Evolutionary conservation across 2,888 invertebrate species (phyloP), one percentile per base, ranked within the genome.

Genomic region (Euzetes globulus): DNA sequence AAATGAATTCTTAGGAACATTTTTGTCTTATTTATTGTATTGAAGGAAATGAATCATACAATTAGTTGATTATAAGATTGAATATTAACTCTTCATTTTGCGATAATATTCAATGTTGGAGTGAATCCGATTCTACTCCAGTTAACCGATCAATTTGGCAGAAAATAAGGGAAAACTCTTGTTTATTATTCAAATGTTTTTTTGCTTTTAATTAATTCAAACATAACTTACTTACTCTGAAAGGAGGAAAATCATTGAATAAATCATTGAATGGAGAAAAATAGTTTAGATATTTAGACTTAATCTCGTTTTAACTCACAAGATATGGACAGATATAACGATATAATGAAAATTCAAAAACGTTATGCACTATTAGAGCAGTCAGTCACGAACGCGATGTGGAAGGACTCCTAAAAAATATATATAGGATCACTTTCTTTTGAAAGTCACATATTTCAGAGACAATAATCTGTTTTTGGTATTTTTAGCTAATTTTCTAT

Each of bases 61-160:
- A 29, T 65, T 41, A 15, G 19, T n/a, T 41, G n/a, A 65, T 63
- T 63, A 63, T 63, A 37, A 63, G 63, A 63, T 65, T 37, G 27
- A 19, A 65, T 33, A 65, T 65, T 65, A 65, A 65, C 65, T 65
- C 63, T 65, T 65, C 65, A 41, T 65, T 41, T 19, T 22, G 65
- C 19, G 22, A 65, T 65, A 63, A 27, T 33, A 65, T 65, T 65
- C 37, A 65, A 65, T 65, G 65, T 65, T 65, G 19, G 27, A 27
- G 58, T 58, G 17, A 29, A 27, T 22, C 13, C 13, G 55, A 55
- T 55, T 22, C 22, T 13, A 55, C n/a, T 22, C 25, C 22, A 58
- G 58, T 58, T 58, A 58, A 58, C 15, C 25, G 55, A 58, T 58
- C 29, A 19, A 19, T 37, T 37, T 58, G 33, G 37, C 27, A 65